Evolutionary conservation across 2,888 invertebrate genomes (phyloP).

Genomic region (Meganola albula): DNA sequence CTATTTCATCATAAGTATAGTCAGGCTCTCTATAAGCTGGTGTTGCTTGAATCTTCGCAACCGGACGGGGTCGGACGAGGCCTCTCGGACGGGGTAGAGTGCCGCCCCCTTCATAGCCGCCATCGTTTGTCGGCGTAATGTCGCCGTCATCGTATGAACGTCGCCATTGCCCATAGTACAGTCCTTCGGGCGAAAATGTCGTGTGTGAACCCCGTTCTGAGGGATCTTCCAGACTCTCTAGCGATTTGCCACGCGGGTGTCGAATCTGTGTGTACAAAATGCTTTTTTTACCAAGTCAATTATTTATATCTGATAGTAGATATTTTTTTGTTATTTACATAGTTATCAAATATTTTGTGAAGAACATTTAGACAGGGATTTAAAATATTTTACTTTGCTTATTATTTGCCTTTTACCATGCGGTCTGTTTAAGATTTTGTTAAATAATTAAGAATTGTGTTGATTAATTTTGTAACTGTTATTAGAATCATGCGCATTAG

Average conservation of each 20-base stretch:
- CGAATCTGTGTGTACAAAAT: conserved; percentile 79
- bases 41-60: conserved; percentile 84
- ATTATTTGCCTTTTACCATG: conserved; percentile 25
- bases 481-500: conserved; percentile 33
- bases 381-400: neutral
- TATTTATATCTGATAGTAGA: too few relatives aligned
- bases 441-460: too few relatives aligned
- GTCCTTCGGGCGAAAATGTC: conserved; percentile 79
- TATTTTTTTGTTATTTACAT: conserved; percentile 16
- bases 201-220: conserved; percentile 80
- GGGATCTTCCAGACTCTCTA: conserved; percentile 90
- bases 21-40: conserved; percentile 66
- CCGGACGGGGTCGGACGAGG: conserved; percentile 87
- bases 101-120: conserved; percentile 84
- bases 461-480: too few relatives aligned
- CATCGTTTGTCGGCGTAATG: conserved; percentile 89
- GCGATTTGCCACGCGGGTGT: conserved; percentile 89
- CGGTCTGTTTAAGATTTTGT: conserved; percentile 33
- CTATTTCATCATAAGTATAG: conserved; percentile 70
- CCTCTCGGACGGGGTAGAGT: conserved; percentile 92
- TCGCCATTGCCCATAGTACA: conserved; percentile 81
- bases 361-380: conserved; percentile 24
- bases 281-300: neutral
- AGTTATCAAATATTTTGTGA: conserved; percentile 16
- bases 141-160: conserved; percentile 93